Evolutionary conservation across 2,113 vertebrate species (phyloP).

Genomic region (Lampris megalopsis): DNA sequence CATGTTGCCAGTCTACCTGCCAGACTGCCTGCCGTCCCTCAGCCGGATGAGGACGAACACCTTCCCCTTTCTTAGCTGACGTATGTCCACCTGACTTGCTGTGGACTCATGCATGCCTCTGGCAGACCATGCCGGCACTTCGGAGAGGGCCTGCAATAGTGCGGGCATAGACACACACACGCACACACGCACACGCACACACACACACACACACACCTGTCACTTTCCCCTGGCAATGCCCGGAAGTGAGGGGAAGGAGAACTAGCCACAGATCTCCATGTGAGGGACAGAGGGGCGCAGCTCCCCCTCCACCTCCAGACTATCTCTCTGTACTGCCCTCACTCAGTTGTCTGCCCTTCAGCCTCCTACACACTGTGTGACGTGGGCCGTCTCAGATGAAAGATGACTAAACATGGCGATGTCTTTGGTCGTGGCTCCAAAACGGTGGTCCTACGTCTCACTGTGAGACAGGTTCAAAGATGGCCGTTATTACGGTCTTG

Average conservation of each 20-base stretch:
- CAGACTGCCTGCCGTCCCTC: slow-evolving; percentile 66
- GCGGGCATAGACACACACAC: slow-evolving; percentile 16
- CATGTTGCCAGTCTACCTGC: slow-evolving; percentile 67
- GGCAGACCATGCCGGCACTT: slow-evolving; percentile 66
- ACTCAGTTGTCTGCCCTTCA: slow-evolving; percentile 63
- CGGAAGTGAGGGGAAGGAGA: slow-evolving; percentile 68
- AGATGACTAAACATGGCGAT: too few relatives aligned
- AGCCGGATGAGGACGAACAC: slow-evolving; percentile 61
- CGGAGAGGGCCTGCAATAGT: slow-evolving; percentile 73
- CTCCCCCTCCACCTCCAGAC: slow-evolving; percentile 67
- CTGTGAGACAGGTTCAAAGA: too few relatives aligned
- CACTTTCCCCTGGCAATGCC: slow-evolving; percentile 70
- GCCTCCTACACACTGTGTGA: too few relatives aligned
- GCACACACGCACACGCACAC: slow-evolving; percentile 25
- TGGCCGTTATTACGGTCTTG: too few relatives aligned
- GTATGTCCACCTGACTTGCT: slow-evolving; percentile 66
- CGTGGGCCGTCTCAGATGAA: too few relatives aligned
- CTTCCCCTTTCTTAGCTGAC: slow-evolving; percentile 70
- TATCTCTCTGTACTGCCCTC: slow-evolving; percentile 65
- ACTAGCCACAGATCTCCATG: slow-evolving; percentile 70
- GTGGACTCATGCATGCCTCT: slow-evolving; percentile 73
- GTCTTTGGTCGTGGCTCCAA: too few relatives aligned
- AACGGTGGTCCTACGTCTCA: too few relatives aligned
- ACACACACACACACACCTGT: slow-evolving; percentile 54
- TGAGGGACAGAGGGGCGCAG: slow-evolving; percentile 70